Conservation (phyloP, 2,888 invertebrate species). For the Lasioglossum lativentre region DNA sequence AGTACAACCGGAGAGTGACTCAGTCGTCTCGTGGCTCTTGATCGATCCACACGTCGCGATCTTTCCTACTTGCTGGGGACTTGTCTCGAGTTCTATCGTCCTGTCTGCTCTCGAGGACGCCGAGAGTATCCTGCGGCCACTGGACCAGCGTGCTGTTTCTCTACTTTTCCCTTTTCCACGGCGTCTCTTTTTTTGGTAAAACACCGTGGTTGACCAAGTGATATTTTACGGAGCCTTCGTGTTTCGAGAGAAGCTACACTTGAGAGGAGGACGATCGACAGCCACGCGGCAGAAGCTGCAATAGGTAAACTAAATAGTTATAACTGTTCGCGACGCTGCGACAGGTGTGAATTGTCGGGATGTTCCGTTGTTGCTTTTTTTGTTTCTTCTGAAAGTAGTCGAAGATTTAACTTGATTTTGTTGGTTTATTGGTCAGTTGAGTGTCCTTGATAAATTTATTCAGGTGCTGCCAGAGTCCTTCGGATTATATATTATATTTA, state of each 20-base stretch:
- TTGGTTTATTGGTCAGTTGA: too few species aligned
- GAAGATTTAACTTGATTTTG: neutral
- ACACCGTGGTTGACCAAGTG: neutral
- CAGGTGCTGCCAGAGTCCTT: too few species aligned
- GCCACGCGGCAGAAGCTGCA: neutral
- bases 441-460: too few species aligned
- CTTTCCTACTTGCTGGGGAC: neutral
- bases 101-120: neutral
- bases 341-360: neutral
- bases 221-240: neutral
- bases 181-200: neutral
- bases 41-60: conserved; percentile 40
- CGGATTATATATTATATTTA: too few species aligned
- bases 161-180: neutral
- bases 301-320: neutral
- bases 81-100: neutral
- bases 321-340: neutral
- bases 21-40: conserved; percentile 56
- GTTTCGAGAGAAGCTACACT: neutral
- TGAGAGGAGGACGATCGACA: neutral
- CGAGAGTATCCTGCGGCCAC: neutral
- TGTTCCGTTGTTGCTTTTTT: neutral
- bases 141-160: neutral
- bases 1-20: conserved; percentile 28
- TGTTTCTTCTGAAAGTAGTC: neutral